Base-by-base conservation (phyloP, 2,888 invertebrate genomes). In the Tridacna crocea region DNA sequence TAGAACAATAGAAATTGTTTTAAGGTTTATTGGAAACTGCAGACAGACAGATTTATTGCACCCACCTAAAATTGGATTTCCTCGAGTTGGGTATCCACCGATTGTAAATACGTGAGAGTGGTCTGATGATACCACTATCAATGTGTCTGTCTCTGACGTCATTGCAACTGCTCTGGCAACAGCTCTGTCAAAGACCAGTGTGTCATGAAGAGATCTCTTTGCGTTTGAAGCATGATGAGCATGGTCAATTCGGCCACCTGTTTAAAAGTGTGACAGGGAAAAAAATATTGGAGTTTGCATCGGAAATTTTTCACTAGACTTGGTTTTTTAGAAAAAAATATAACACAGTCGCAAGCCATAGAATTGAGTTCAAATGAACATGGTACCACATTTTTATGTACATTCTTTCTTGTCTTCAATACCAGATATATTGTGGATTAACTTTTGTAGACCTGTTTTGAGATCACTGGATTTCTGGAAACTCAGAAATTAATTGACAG, bases 161-260 rank as follows among this genome's bases (percentile, higher is more conserved):
- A 97, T 90, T 19, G 95, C 93, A 75, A 95, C 92, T 0, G 97
- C 96, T 89, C 94, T 95, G 82, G 95, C 92, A 17, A 97, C 95
- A 0, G 98, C 97, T 87, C 96, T 95, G 55, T 96, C 96, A 91
- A 99, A 96, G 91, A 96, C 97, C 83, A 97, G 95, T 0, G 97
- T 97, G 93, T 98, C 98, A 88, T 97, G 96, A 0, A 98, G 93
- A 0, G 98, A 97, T 51, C 76, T 81, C 26, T 84, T 84, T 8
- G 93, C 93, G 13, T 80, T 78, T 19, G 97, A 96, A 26, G 95
- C 95, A 93, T 98, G 98, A 79, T 94, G 94, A n/a, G 88, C 94
- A 70, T 91, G 92, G 88, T 94, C 94, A 24, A 94, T 94, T 15
- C 91, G 88, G 8, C 93, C 94, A 4, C 93, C 94, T 94, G 60